These are phyloP conservation scores for Coracias cyanogaster DNA, from an alignment of 2,797 vertebrate genomes.

Conservation along the genomic window DNA sequence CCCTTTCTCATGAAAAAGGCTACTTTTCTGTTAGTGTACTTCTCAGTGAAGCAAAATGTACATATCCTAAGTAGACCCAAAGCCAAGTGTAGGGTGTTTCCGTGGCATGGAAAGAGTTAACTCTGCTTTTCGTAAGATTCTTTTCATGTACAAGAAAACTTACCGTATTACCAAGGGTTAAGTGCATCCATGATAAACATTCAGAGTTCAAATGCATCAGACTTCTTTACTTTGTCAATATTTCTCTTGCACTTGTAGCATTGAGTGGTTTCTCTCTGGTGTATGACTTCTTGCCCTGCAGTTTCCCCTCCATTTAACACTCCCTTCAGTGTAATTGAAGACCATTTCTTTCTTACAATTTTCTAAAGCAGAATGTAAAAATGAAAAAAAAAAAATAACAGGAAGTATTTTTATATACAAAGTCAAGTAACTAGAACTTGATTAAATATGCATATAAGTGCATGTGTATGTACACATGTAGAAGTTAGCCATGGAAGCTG, in stretches of 20 bases:
- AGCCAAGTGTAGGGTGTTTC: neutral
- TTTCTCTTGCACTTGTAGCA: neutral
- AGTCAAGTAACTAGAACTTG: neutral
- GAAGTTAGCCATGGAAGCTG: neutral
- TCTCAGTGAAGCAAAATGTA: neutral
- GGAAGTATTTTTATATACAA: neutral
- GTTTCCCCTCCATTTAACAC: constrained; percentile 35
- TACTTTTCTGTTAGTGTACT: neutral
- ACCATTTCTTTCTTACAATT: neutral
- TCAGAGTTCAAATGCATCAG: neutral
- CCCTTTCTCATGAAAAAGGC: neutral
- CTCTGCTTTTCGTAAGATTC: neutral
- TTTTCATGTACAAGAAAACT: neutral
- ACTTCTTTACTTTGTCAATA: constrained; percentile 39
- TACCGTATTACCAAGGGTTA: neutral
- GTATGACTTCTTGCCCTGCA: neutral
- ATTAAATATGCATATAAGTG: neutral
- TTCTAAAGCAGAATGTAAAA: neutral
- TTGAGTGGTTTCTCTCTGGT: constrained; percentile 18
- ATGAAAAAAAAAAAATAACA: neutral
- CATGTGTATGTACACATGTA: accelerated
- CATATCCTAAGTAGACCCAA: neutral
- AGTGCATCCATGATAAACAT: neutral
- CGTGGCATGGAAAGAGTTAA: neutral
- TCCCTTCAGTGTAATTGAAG: neutral